Evolutionary conservation across 1,140 invertebrate genomes (phyloP), one percentile per base, ranked within the genome.

Genomic region (Plectus sambesii): DNA sequence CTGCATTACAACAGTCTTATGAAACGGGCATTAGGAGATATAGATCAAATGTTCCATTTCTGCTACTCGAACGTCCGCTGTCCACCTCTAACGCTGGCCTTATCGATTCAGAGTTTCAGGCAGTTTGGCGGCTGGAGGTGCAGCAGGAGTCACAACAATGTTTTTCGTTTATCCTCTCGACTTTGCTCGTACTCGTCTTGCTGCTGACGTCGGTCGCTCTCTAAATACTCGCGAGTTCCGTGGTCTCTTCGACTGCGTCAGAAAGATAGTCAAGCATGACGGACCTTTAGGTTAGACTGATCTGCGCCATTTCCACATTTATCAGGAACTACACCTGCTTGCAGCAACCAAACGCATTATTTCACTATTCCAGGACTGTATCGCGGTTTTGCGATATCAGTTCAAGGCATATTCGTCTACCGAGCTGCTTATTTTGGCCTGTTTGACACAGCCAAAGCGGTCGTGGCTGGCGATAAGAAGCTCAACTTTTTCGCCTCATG

Each of bases 341-440:
- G 27, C 47, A 23, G 5, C 24, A 4, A 29, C 33, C 6, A 19
- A 12, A 29, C 12, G 24, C 17, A 19, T 39, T 52, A 19, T 40
- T 6, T 25, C 12, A 15, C 9, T 19, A 17, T 47, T 17, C n/a
- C n/a, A n/a, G n/a, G n/a, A 15, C 15, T 43, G 27, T 58, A 42
- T 42, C 51, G 66, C 38, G 70, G 70, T 38, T 71, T 71, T 61
- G 60, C 63, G 49, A 69, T 71, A 29, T 73, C 71, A 33, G 69
- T 73, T 12, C 69, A 69, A 49, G 70, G 71, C 36, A 71, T 71
- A 42, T 69, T 71, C 56, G 71, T 71, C 51, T 71, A 73, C 53
- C 65, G 70, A 36, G 71, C 68, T 12, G 68, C 70, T 8, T 73
- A 71, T 59, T 71, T 73, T 47, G 70, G 70, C 37, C 60, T 69